Evolutionary conservation across 2,888 invertebrate species (phyloP).

Genomic region (Agapetus fuscipes): DNA sequence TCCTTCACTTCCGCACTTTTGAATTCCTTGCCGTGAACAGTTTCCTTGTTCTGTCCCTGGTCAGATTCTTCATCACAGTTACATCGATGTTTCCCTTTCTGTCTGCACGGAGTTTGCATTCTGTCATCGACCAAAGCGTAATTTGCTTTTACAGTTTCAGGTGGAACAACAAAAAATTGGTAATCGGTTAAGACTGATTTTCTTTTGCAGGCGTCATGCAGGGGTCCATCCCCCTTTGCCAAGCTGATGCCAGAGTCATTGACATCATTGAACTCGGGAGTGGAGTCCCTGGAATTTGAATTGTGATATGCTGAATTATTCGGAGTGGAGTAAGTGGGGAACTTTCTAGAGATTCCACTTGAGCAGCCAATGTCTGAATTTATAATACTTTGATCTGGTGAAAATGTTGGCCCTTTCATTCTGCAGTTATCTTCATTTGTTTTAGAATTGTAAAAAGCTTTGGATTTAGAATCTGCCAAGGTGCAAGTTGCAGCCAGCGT

Average conservation of each 20-base stretch:
- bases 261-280: conserved; percentile 21
- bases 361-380: conserved; percentile 29
- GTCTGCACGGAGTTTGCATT: conserved; percentile 60
- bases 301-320: conserved; percentile 24
- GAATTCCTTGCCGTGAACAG: conserved; percentile 27
- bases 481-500: conserved; percentile 12
- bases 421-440: conserved; percentile 3
- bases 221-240: conserved; percentile 4
- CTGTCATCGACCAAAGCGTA: conserved; percentile 53
- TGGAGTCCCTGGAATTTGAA: conserved; percentile 19
- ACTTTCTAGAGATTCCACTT: conserved; percentile 19
- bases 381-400: conserved; percentile 25
- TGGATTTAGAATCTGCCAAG: conserved; percentile 5
- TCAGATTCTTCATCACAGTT: conserved; percentile 63
- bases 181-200: conserved; percentile 6
- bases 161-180: conserved; percentile 19
- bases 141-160: conserved; percentile 15
- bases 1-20: conserved; percentile 29
- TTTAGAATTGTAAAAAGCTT: too few relatives aligned
- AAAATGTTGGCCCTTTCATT: conserved; percentile 25
- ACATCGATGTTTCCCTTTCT: conserved; percentile 69
- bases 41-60: conserved; percentile 25
- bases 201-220: conserved; percentile 8
- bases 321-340: conserved; percentile 26
- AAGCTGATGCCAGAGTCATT: conserved; percentile 10